phyloP scores from a whole-genome alignment of 2,888 invertebrate genomes.

The Acanthosepion esculentum region DNA sequence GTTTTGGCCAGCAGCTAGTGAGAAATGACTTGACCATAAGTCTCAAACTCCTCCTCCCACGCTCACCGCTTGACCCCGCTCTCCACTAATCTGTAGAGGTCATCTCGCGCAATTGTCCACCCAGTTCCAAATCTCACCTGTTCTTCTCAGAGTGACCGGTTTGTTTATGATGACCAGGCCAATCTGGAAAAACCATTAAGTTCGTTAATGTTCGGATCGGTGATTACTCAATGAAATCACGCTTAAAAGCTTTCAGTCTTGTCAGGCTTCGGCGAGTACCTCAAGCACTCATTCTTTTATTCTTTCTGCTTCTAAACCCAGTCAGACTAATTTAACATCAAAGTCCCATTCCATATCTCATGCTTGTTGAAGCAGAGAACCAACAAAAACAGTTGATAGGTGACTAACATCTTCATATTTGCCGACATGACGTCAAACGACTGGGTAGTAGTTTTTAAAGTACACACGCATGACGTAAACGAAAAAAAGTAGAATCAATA shows the following conservation, averaged over 20 bases:
- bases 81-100: neutral
- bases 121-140: neutral
- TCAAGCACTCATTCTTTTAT: neutral
- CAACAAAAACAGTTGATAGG: neutral
- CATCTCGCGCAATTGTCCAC: neutral
- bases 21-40: neutral
- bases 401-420: neutral
- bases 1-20: neutral
- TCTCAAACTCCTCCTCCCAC: neutral
- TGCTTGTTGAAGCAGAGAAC: neutral
- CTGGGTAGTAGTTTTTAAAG: neutral
- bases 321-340: conserved; percentile 16
- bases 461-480: too few relatives aligned
- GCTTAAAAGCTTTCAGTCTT: neutral
- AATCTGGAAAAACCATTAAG: neutral
- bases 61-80: neutral
- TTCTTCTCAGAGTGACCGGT: neutral
- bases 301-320: neutral
- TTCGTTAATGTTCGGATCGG: neutral
- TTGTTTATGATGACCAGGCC: neutral
- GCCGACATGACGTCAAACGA: neutral
- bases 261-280: neutral
- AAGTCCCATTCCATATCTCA: neutral
- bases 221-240: neutral
- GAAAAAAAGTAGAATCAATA: too few relatives aligned